Conservation (phyloP, 1,140 invertebrate species). For the Papilio polytes region DNA sequence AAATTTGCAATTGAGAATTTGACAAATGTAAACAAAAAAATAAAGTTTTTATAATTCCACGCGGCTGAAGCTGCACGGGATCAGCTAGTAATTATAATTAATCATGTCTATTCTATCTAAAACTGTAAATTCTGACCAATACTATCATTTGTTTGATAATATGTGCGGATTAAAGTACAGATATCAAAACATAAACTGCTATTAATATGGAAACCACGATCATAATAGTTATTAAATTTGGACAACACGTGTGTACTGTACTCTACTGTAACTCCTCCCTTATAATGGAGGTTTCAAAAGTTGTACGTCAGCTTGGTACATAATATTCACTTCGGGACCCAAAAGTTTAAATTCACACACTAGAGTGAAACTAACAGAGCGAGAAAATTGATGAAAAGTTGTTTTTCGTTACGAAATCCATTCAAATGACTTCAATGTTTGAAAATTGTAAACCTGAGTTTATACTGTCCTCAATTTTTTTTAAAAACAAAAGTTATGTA, state of each 20-base stretch:
- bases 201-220: conserved; percentile 19
- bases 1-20: too few species aligned
- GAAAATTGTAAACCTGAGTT: not conserved
- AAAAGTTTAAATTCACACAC: conserved; percentile 28
- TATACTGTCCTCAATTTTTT: not conserved
- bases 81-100: too few species aligned
- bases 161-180: not conserved
- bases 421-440: not conserved
- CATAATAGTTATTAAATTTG: conserved; percentile 10
- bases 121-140: not conserved
- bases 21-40: too few species aligned
- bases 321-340: conserved; percentile 32
- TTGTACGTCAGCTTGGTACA: conserved; percentile 27
- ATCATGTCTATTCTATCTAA: not conserved
- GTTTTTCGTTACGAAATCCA: not conserved
- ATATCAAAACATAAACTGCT: not conserved
- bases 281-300: conserved; percentile 19
- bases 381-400: conserved; percentile 22
- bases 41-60: too few species aligned
- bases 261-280: not conserved
- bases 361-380: conserved; percentile 22
- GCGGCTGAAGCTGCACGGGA: too few species aligned
- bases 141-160: not conserved
- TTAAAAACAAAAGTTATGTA: too few species aligned
- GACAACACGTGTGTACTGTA: not conserved